Conservation (phyloP, 2,888 invertebrate genomes). For the Penaeus monodon region DNA sequence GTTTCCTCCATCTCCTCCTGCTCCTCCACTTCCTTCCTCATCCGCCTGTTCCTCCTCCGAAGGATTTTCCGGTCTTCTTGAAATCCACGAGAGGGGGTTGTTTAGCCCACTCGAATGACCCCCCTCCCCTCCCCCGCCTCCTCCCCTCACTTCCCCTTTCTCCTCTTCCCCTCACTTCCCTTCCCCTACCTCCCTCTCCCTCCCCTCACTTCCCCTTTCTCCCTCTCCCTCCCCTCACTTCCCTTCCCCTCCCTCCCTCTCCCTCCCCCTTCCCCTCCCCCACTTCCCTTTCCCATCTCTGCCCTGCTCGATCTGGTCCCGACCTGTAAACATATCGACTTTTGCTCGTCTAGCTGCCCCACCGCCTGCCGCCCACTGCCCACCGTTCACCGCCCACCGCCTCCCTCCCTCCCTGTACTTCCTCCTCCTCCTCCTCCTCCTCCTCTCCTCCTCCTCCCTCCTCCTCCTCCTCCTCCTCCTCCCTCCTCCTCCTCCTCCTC, state of each 20-base stretch:
- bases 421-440: neutral
- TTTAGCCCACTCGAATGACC: neutral
- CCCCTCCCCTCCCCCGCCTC: neutral
- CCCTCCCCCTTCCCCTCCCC: neutral
- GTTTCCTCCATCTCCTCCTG: neutral
- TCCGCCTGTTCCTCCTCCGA: slow-evolving; percentile 9
- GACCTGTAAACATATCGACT: too few species aligned
- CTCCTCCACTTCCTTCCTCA: slow-evolving; percentile 3
- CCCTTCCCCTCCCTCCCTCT: too few species aligned
- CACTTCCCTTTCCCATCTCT: too few species aligned
- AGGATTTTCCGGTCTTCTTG: neutral
- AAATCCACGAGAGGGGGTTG: neutral
- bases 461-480: neutral
- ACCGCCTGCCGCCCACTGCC: too few species aligned
- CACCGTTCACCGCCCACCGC: neutral
- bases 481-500: neutral
- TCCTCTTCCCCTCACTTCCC: neutral
- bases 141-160: too few species aligned
- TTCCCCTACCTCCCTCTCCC: neutral
- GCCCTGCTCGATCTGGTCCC: too few species aligned
- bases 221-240: too few species aligned
- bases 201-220: too few species aligned
- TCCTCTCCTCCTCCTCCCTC: neutral
- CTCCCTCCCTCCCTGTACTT: neutral
- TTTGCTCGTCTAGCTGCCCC: too few species aligned